Evolutionary conservation across 2,797 vertebrate genomes (phyloP).

Genomic region (Poecilia velifera): DNA sequence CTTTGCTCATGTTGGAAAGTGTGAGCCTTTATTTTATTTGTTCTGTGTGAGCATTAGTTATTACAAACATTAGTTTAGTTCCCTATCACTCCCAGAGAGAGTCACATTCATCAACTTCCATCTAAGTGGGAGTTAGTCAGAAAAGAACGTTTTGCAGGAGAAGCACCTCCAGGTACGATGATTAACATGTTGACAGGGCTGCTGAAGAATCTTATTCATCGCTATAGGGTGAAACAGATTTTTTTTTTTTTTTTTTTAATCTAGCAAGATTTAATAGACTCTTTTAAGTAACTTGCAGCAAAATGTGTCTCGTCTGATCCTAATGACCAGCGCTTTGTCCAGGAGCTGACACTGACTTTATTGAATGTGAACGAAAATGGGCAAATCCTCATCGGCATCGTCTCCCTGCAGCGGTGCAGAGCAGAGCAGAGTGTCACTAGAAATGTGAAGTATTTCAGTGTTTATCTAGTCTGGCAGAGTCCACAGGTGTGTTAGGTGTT

Average conservation of each 20-base stretch:
- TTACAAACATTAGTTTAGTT: slow-evolving; percentile 53
- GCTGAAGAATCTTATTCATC: slow-evolving; percentile 52
- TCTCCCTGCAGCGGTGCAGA: slow-evolving; percentile 47
- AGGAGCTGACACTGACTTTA: slow-evolving; percentile 45
- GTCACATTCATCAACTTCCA: slow-evolving; percentile 38
- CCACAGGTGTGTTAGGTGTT: slow-evolving; percentile 66
- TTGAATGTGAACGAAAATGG: slow-evolving; percentile 59
- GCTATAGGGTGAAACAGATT: slow-evolving; percentile 46
- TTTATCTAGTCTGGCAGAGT: slow-evolving; percentile 69
- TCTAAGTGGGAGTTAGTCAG: slow-evolving; percentile 33
- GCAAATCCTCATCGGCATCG: slow-evolving; percentile 66
- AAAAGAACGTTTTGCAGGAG: slow-evolving; percentile 49
- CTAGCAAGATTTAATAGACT: slow-evolving; percentile 39
- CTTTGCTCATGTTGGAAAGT: slow-evolving; percentile 21
- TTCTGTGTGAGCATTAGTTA: slow-evolving; percentile 45
- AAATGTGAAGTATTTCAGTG: slow-evolving; percentile 68
- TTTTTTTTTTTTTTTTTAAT: slow-evolving; percentile 19
- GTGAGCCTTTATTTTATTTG: slow-evolving; percentile 10
- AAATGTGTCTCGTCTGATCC: slow-evolving; percentile 39
- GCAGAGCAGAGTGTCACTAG: slow-evolving; percentile 52
- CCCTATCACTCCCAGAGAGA: slow-evolving; percentile 19
- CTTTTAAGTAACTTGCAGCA: slow-evolving; percentile 32
- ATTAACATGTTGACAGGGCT: slow-evolving; percentile 59
- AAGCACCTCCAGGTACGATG: slow-evolving; percentile 53
- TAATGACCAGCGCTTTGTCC: slow-evolving; percentile 35